phyloP scores from a whole-genome alignment of 2,113 vertebrate species.

The Hyaena hyaena region DNA sequence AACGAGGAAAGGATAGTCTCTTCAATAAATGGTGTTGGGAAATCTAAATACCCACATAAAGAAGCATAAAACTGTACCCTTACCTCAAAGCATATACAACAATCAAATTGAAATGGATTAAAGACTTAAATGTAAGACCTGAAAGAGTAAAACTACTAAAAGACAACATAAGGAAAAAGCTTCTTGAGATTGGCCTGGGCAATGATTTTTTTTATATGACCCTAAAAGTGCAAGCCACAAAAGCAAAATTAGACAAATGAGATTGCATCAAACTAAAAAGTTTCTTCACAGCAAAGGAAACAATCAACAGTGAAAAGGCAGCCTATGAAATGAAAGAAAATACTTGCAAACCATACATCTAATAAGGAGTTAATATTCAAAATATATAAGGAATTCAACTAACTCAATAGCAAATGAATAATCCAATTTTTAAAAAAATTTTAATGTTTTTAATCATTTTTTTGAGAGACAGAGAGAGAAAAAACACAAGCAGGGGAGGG shows the following conservation, averaged over 20 bases:
- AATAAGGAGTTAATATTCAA: background rate
- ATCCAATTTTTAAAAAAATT: too few relatives aligned
- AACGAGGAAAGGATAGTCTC: background rate
- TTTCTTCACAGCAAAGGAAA: background rate
- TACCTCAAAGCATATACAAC: background rate
- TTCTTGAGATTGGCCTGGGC: background rate
- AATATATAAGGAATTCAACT: background rate
- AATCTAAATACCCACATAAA: background rate
- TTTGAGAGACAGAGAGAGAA: too few relatives aligned
- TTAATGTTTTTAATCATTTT: too few relatives aligned
- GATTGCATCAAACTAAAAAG: background rate
- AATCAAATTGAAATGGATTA: background rate
- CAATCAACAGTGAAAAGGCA: background rate
- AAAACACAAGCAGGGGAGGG: too few relatives aligned
- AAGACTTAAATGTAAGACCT: background rate
- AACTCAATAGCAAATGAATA: background rate
- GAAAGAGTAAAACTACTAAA: background rate
- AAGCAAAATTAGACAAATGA: background rate
- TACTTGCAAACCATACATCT: background rate
- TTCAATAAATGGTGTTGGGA: background rate
- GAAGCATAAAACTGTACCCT: background rate
- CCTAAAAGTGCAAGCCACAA: background rate
- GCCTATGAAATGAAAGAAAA: background rate
- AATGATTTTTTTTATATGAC: background rate
- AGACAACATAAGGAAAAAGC: background rate